phyloP scores from a whole-genome alignment of 2,888 invertebrate genomes.

The Troides oblongomaculatus region DNA sequence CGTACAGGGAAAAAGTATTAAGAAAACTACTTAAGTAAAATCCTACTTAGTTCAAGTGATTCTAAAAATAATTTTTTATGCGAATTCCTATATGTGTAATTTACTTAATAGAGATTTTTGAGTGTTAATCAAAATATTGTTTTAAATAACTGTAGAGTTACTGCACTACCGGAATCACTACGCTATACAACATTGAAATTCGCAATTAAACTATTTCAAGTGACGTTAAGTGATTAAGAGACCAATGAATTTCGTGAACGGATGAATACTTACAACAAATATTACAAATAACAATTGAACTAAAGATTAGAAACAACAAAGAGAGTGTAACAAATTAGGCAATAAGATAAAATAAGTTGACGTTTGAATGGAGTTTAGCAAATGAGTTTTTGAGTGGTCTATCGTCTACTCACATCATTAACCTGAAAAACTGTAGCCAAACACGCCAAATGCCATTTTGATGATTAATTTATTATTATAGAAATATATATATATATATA shows the following conservation, averaged over 20 bases:
- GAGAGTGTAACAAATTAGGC: conserved; percentile 20
- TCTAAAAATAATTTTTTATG: neutral
- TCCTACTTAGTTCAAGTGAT: neutral
- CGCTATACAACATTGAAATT: too few relatives aligned
- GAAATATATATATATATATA: neutral
- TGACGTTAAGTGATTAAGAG: too few relatives aligned
- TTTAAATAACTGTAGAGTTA: neutral
- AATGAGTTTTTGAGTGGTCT: conserved; percentile 23
- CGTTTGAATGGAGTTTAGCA: conserved; percentile 17
- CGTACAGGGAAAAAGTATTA: neutral
- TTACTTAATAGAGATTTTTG: neutral
- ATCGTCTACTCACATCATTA: conserved; percentile 11
- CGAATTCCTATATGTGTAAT: neutral
- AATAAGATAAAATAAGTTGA: conserved; percentile 16
- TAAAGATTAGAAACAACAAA: neutral
- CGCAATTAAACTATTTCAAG: too few relatives aligned
- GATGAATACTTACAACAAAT: too few relatives aligned
- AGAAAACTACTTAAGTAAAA: neutral
- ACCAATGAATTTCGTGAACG: too few relatives aligned
- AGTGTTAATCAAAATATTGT: neutral
- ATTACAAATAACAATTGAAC: too few relatives aligned
- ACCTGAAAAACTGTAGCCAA: conserved; percentile 7
- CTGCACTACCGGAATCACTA: too few relatives aligned
- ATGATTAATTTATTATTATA: neutral
- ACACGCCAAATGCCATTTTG: neutral